Percentiles rank a stretch among this genome's conserved stretches.
Conservation (phyloP, 1,140 invertebrate species). For the Agrilus planipennis region DNA sequence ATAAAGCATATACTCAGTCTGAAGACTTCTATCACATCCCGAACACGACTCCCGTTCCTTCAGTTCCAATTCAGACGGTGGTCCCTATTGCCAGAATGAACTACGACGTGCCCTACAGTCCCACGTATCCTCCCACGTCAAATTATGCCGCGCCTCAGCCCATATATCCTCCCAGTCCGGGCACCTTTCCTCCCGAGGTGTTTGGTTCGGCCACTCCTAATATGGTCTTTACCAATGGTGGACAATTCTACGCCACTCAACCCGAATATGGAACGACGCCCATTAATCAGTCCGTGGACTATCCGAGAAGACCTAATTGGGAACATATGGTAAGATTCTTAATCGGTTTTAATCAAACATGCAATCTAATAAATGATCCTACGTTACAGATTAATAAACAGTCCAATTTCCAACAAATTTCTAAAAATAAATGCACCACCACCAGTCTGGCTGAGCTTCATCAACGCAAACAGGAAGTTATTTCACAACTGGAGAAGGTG, state of each 20-base stretch:
- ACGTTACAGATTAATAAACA: slow-evolving; percentile 16
- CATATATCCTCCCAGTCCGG: slow-evolving; percentile 22
- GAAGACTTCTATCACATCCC: slow-evolving; percentile 24
- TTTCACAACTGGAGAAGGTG: slow-evolving; percentile 53
- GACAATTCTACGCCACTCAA: slow-evolving; percentile 15
- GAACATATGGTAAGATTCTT: slow-evolving; percentile 11
- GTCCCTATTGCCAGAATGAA: slow-evolving; percentile 21
- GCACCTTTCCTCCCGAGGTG: slow-evolving; percentile 25
- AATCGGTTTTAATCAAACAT: neutral
- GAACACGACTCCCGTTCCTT: slow-evolving; percentile 20
- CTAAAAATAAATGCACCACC: neutral
- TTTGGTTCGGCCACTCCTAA: slow-evolving; percentile 26
- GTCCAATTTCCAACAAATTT: slow-evolving; percentile 9
- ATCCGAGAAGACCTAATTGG: slow-evolving; percentile 10
- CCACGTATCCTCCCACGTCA: slow-evolving; percentile 12
- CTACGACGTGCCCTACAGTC: slow-evolving; percentile 10
- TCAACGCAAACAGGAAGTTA: slow-evolving; percentile 53
- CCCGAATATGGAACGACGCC: slow-evolving; percentile 8
- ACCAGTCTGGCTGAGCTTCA: slow-evolving; percentile 42
- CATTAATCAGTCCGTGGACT: slow-evolving; percentile 8
- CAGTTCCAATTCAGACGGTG: slow-evolving; percentile 25
- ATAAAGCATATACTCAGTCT: slow-evolving; percentile 19
- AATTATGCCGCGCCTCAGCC: slow-evolving; percentile 19
- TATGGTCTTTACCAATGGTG: slow-evolving; percentile 28
- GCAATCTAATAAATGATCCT: neutral